Conservation (phyloP, 2,113 vertebrate species). For the Meriones unguiculatus region DNA sequence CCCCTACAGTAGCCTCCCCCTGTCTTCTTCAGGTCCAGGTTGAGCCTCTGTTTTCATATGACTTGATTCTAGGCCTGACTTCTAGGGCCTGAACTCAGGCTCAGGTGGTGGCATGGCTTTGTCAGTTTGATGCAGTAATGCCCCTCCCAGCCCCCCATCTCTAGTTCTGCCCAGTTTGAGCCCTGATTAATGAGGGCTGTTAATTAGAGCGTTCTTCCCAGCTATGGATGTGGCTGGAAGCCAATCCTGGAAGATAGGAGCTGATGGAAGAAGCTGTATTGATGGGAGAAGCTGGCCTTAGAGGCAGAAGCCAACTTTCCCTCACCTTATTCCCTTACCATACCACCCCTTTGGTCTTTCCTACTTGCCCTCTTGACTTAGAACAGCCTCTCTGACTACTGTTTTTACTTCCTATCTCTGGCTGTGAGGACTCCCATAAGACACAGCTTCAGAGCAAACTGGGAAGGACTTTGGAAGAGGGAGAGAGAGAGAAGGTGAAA, state of each 20-base stretch:
- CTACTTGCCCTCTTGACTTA: no score
- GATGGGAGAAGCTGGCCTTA: not conserved
- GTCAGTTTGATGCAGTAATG: not conserved
- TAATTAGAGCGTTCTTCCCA: constrained; percentile 11
- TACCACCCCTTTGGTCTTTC: fast-evolving
- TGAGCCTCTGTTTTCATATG: not conserved
- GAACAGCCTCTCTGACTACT: fast-evolving
- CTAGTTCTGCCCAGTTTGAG: constrained; percentile 56
- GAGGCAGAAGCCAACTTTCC: not conserved
- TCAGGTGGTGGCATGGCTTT: not conserved
- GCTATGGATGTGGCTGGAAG: constrained; percentile 6
- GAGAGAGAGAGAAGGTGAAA: not conserved
- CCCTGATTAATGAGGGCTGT: constrained; percentile 53
- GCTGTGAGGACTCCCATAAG: not conserved
- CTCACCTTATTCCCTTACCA: fast-evolving
- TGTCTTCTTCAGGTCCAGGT: not conserved
- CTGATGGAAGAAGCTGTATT: not conserved
- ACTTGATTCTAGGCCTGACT: no score
- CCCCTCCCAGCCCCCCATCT: not conserved
- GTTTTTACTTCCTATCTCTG: fast-evolving
- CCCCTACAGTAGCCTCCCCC: fast-evolving
- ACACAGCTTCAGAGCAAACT: not conserved
- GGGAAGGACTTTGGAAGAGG: not conserved
- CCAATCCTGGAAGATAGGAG: not conserved
- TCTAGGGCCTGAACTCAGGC: not conserved